Evolutionary conservation across 2,888 invertebrate species (phyloP), one percentile per base, ranked within the genome.

Genomic region (Muscina levida): DNA sequence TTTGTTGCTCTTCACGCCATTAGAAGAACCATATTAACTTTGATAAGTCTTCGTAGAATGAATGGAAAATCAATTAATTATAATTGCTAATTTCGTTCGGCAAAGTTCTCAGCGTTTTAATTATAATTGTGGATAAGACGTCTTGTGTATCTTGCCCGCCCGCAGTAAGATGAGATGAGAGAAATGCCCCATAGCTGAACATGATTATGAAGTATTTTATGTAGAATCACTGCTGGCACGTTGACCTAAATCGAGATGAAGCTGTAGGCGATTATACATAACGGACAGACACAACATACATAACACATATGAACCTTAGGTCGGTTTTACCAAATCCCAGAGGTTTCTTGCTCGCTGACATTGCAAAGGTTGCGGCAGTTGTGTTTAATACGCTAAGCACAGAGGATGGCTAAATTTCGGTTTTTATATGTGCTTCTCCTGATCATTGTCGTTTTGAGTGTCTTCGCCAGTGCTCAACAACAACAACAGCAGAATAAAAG

Each of bases 41-140:
- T 39, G 13, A 1, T 11, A 53, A 1, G 24, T 53, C 24, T 17
- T 53, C 10, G 11, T 44, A 44, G 44, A 44, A 44, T 10, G n/a
- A n/a, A 10, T 53, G 53, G 22, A 53, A 39, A 62, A 22, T 22
- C 19, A 19, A 74, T 48, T 68, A 75, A 75, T 70, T 75, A 62
- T 26, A 75, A 75, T 62, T 75, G 68, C 62, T 70, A 75, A 70
- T 75, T 31, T 56, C n/a, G 46, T 39, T 46, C 10, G 53, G 17
- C 19, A 17, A 48, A 72, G 48, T 39, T 44, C 13, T 11, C 59
- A 13, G 19, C 44, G 26, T 46, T n/a, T 44, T 31, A 13, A 2
- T 6, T 24, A 46, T 46, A 31, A 31, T 5, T 31, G 31, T 5
- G 8, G 31, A 31, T 5, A 5, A 3, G 31, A 31, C 8, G 8